Evolutionary conservation across 2,888 invertebrate genomes (phyloP), one percentile per base, ranked within the genome.

Genomic region (Ceriagrion tenellum): DNA sequence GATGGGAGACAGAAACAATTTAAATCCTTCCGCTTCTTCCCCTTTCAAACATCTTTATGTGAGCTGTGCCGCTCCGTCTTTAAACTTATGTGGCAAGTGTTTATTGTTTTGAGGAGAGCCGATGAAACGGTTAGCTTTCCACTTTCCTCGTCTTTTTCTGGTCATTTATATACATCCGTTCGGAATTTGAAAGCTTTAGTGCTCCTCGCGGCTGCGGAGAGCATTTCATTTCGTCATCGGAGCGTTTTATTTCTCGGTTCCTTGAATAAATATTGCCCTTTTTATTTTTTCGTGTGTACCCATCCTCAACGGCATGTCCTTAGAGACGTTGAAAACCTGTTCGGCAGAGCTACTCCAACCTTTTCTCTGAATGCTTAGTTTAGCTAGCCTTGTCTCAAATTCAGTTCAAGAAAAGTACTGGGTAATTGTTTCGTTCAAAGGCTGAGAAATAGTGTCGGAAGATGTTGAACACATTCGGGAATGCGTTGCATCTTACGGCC

Each of bases 91-190:
- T 56, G 56, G 30, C 35, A 35, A 13, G 35, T 56, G 59, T 91
- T 91, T 91, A 91, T 59, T 56, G 91, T 91, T 90, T 91, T 35
- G 35, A 26, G 18, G 91, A 91, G 91, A 91, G n/a, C 59, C 59
- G 91, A 35, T 91, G 91, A 59, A 35, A 56, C 30, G 30, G 18
- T 20, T 35, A 35, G 35, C 35, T 12, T 69, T 20, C 26, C 23
- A 69, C 23, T 26, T 26, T 12, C 69, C 69, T 26, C 26, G 69
- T 69, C 23, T 26, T 26, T n/a, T 69, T 4, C 69, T 20, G 26
- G 26, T 69, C 69, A 23, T 69, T 69, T 69, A 69, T 69, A 26
- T 2, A 69, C 69, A 20, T 69, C 26, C 69, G 12, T 26, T 69
- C 26, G 59, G 59, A 20, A 59, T 59, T 59, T 59, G 59, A 59